Evolutionary conservation across 1,140 invertebrate genomes (phyloP).

Genomic region (Amyelois transitella): DNA sequence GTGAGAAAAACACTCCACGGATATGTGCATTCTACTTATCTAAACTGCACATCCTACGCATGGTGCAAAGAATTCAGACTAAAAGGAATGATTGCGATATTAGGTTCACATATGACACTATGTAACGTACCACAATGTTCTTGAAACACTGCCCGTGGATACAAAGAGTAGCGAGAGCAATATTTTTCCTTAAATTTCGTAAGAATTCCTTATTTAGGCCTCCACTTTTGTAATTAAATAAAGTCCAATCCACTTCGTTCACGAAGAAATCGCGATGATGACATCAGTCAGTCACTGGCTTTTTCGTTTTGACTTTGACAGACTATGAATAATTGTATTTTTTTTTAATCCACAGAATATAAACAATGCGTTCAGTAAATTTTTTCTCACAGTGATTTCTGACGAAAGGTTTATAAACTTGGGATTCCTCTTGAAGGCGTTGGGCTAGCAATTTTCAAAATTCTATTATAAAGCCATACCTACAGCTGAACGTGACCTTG

Average conservation of each 20-base stretch:
- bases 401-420: too few relatives aligned
- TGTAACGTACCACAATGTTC: slow-evolving; percentile 31
- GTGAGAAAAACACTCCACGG: background rate
- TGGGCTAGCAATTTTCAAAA: too few relatives aligned
- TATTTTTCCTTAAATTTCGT: background rate
- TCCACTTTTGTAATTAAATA: slow-evolving; percentile 20
- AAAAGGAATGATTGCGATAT: slow-evolving; percentile 28
- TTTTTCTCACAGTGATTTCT: too few relatives aligned
- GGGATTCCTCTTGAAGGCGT: too few relatives aligned
- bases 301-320: slow-evolving; percentile 9
- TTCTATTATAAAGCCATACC: too few relatives aligned
- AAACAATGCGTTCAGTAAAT: background rate
- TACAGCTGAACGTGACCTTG: too few relatives aligned
- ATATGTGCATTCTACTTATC: slow-evolving; percentile 4
- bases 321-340: too few relatives aligned
- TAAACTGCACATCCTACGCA: slow-evolving; percentile 62
- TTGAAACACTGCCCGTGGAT: slow-evolving; percentile 14
- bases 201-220: background rate
- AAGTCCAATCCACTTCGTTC: slow-evolving; percentile 12
- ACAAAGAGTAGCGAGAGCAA: background rate
- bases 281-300: slow-evolving; percentile 30
- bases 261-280: slow-evolving; percentile 25
- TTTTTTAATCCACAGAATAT: background rate
- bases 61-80: slow-evolving; percentile 34
- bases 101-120: slow-evolving; percentile 3